phyloP scores from a whole-genome alignment of 2,113 vertebrate species.

The Sapayoa aenigma region DNA sequence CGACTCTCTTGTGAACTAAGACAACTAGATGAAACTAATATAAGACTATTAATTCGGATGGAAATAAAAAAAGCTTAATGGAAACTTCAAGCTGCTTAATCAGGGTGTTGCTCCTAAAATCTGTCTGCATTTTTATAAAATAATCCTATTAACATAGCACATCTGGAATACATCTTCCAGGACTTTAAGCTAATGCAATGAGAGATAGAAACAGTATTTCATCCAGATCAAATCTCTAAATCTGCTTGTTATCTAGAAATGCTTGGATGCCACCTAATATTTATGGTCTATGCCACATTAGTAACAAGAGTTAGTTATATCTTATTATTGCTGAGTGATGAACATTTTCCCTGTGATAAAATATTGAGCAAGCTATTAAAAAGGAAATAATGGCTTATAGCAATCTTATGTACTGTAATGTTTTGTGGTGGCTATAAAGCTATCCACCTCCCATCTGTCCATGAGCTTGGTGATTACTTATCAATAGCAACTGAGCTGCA shows the following conservation, averaged over 20 bases:
- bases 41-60: neutral
- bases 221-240: neutral
- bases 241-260: neutral
- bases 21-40: neutral
- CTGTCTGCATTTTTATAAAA: neutral
- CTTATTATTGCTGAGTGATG: neutral
- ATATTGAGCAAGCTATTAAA: neutral
- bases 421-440: neutral
- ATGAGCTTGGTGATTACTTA: neutral
- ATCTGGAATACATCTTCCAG: constrained; percentile 8
- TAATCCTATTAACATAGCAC: neutral
- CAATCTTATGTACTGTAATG: neutral
- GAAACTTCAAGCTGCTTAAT: neutral
- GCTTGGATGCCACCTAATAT: neutral
- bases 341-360: constrained; percentile 31
- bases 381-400: neutral
- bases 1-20: neutral
- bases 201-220: constrained; percentile 10
- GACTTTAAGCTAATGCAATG: constrained; percentile 2
- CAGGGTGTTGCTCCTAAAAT: neutral
- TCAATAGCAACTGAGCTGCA: neutral
- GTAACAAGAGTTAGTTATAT: neutral
- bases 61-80: neutral
- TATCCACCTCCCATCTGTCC: neutral
- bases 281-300: neutral